Base-by-base conservation (phyloP, 2,113 vertebrate species). In the Ophthalmolycus amberensis region DNA sequence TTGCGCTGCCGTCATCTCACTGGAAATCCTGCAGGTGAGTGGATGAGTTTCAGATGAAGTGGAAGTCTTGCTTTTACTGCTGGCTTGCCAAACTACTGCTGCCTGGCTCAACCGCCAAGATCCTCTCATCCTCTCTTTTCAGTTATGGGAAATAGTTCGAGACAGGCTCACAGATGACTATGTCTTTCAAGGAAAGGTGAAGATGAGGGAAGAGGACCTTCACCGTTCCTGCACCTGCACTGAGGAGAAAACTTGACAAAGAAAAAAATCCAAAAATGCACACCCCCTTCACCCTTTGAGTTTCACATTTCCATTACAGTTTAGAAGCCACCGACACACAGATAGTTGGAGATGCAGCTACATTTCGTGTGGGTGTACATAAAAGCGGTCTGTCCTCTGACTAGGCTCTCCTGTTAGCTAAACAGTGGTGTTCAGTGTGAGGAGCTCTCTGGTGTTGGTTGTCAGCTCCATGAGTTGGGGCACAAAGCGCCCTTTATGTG, bases 401-500 rank as follows among this genome's bases (percentile, higher is more conserved):
- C 76, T 71, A 85, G 79, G 86, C 63, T 40, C 80, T 89, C 71
- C 88, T 71, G 84, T 65, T 81, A 70, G 77, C 74, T 75, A 82
- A 90, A 92, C 91, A 91, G 84, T 91, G 83, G 88, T 71, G 86
- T 87, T 89, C 90, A 90, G 82, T 92, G 87, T 86, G 84, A 83
- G 83, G 73, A 86, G 85, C 80, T 80, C 77, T 58, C 86, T 75
- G 90, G 92, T 93, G 90, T 94, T 92, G 89, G 89, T 90, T 94
- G 93, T 93, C 94, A 92, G 90, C 89, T 91, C 81, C 78, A 67
- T 87, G 86, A 91, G 89, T 88, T 79, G 86, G 89, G 91, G 85
- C 90, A 94, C 94, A 94, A 94, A 91, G 92, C 89, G 9, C 44
- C 89, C 93, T 94, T 94, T 94, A 93, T 94, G 89, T 82, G 74